Percentiles rank a stretch among this genome's conserved stretches.
Evolutionary conservation across 2,113 vertebrate genomes (phyloP).

Genomic region (Uropsilus gracilis): DNA sequence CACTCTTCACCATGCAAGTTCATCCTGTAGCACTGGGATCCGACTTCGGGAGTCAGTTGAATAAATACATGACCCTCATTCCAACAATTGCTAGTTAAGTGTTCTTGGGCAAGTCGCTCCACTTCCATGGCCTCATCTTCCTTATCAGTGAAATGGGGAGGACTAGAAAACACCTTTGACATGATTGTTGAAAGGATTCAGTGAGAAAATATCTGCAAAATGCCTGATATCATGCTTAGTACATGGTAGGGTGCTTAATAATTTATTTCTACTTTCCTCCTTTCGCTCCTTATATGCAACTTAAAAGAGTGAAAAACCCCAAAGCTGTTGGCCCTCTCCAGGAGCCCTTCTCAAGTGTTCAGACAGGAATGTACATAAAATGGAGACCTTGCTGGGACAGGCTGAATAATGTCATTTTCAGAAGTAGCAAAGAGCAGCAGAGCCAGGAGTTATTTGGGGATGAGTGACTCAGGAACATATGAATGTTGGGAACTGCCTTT

Average conservation of each 20-base stretch:
- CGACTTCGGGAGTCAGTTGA: background rate
- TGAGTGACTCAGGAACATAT: conserved; percentile 39
- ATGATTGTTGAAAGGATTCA: background rate
- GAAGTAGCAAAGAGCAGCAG: conserved; percentile 40
- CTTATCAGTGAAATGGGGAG: background rate
- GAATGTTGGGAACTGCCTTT: conserved; percentile 36
- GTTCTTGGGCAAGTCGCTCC: background rate
- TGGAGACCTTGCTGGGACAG: conserved; percentile 63
- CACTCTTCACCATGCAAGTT: background rate
- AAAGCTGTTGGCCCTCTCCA: background rate
- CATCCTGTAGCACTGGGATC: background rate
- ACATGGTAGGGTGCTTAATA: conserved; percentile 11
- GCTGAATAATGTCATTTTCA: conserved; percentile 77
- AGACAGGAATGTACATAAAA: conserved; percentile 78
- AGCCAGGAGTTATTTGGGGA: conserved; percentile 60
- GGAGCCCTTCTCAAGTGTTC: conserved; percentile 53
- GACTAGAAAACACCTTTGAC: background rate
- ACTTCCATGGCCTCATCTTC: background rate
- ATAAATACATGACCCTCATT: background rate
- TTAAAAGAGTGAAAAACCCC: background rate
- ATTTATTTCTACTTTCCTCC: background rate
- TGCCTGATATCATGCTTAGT: background rate
- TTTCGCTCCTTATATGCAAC: background rate
- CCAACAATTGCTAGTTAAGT: background rate
- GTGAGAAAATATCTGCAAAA: background rate